Percentiles rank a stretch among this genome's conserved stretches.
Evolutionary conservation across 2,888 invertebrate species (phyloP).

Genomic region (Andrena marginata): DNA sequence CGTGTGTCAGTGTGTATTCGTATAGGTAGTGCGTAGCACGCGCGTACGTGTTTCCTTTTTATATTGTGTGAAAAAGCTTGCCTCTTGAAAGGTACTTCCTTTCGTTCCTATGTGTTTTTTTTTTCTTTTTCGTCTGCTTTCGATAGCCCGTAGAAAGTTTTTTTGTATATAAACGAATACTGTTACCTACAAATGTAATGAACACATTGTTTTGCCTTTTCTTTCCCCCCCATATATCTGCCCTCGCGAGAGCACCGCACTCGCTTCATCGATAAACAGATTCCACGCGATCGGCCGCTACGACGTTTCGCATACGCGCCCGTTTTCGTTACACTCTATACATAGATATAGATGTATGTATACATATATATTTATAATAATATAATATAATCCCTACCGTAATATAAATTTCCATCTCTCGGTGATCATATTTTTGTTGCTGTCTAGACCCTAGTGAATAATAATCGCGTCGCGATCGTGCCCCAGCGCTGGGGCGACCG

Average conservation of each 20-base stretch:
- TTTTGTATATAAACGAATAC: conserved; percentile 80
- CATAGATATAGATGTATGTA: conserved; percentile 9
- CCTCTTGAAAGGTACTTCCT: conserved; percentile 12
- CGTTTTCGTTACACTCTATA: conserved; percentile 29
- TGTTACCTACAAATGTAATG: conserved; percentile 82
- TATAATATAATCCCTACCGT: conserved; percentile 41
- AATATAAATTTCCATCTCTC: conserved; percentile 10
- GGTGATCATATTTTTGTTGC: not conserved
- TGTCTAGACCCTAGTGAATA: conserved; percentile 16
- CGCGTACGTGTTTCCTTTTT: not conserved
- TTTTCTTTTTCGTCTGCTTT: conserved; percentile 44
- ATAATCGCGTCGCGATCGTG: conserved; percentile 23
- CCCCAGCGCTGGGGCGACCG: conserved; percentile 9
- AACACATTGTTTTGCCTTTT: conserved; percentile 79
- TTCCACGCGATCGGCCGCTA: conserved; percentile 41
- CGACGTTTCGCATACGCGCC: conserved; percentile 22
- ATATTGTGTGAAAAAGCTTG: conserved; percentile 15
- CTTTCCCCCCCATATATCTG: conserved; percentile 1
- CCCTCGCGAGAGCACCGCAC: conserved; percentile 34
- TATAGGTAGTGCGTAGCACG: not conserved
- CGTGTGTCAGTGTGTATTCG: not conserved
- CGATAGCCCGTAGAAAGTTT: conserved; percentile 63
- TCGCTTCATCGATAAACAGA: conserved; percentile 31
- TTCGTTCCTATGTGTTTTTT: not conserved
- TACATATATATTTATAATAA: conserved; percentile 39